A percentile compares a stretch with the other conserved stretches of the same genome.
phyloP scores from a whole-genome alignment of 2,888 invertebrate genomes.

The Nineta flava region DNA sequence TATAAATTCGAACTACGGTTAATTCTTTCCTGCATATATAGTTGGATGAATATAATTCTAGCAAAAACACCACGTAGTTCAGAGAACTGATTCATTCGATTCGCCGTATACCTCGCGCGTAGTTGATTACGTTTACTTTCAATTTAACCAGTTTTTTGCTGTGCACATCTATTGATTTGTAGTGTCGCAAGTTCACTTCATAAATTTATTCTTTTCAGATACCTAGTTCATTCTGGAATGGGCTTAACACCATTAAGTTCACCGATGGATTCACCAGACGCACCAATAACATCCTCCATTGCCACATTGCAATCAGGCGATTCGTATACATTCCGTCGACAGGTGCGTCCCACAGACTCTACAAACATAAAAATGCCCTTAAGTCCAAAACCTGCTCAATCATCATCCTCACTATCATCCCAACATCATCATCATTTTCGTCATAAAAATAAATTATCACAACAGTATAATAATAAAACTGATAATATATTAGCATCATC shows the following conservation, averaged over 20 bases:
- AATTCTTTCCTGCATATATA: no score
- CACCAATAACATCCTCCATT: slow-evolving; percentile 47
- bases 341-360: slow-evolving; percentile 25
- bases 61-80: no score
- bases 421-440: slow-evolving; percentile 1
- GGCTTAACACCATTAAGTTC: slow-evolving; percentile 60
- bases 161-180: no score
- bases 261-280: slow-evolving; percentile 70
- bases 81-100: no score
- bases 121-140: no score
- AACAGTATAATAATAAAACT: slow-evolving; percentile 8
- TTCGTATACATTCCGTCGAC: slow-evolving; percentile 31
- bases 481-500: slow-evolving; percentile 3
- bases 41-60: no score
- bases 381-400: neutral
- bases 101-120: no score
- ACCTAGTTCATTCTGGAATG: slow-evolving; percentile 65
- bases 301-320: slow-evolving; percentile 51
- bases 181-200: no score
- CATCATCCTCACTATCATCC: slow-evolving; percentile 1
- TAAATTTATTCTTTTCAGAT: slow-evolving; percentile 36
- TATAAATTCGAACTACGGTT: no score
- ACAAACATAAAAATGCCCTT: slow-evolving; percentile 1
- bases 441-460: slow-evolving; percentile 8
- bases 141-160: no score